These are phyloP conservation scores for Seira musarum DNA, from an alignment of 2,888 invertebrate species.

Conservation along the genomic window DNA sequence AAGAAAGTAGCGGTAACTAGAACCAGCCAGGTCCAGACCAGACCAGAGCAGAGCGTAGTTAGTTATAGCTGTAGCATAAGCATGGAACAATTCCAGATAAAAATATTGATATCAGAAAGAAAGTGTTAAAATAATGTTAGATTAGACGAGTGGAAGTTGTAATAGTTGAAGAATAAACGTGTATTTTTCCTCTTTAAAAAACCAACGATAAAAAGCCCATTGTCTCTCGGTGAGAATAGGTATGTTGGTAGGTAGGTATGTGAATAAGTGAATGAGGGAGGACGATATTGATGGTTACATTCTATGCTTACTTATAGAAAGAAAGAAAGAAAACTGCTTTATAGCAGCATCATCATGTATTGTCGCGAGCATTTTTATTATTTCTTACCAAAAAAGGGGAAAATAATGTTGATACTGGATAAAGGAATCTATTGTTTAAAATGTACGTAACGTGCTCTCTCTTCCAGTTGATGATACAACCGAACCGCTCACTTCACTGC, in stretches of 20 bases:
- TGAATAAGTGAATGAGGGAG: not conserved
- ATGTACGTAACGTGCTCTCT: conserved; percentile 38
- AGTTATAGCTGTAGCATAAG: conserved; percentile 16
- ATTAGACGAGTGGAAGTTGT: conserved; percentile 13
- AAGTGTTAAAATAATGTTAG: conserved; percentile 49
- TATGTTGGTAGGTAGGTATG: not conserved
- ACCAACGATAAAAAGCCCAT: not conserved
- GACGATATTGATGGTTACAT: not conserved
- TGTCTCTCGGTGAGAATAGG: not conserved
- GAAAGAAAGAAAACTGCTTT: too few relatives aligned
- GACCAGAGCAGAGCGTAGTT: not conserved
- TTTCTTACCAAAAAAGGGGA: conserved; percentile 27
- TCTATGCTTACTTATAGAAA: not conserved
- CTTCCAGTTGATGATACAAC: not conserved
- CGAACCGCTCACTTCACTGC: conserved; percentile 7
- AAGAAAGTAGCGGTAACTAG: conserved; percentile 5
- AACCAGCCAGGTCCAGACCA: not conserved
- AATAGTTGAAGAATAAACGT: not conserved
- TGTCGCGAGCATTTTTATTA: conserved; percentile 24
- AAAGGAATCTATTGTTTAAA: conserved; percentile 12
- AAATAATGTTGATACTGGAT: conserved; percentile 32
- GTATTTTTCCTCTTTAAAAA: not conserved
- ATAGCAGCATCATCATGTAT: too few relatives aligned
- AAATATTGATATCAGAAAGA: conserved; percentile 1
- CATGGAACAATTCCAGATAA: conserved; percentile 12